Evolutionary conservation across 1,140 invertebrate genomes (phyloP).

Genomic region (Gryon sp.): DNA sequence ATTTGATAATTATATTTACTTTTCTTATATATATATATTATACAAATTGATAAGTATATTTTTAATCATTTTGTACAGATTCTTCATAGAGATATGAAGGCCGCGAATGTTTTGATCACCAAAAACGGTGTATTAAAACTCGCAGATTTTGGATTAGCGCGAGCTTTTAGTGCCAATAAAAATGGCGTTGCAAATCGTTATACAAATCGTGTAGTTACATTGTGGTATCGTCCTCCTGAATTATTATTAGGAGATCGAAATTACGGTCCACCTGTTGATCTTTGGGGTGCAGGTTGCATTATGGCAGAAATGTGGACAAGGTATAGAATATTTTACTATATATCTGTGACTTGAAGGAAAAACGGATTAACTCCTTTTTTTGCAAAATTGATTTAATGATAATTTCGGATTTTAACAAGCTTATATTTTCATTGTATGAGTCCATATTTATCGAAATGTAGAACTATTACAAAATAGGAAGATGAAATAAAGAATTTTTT

Average conservation of each 20-base stretch:
- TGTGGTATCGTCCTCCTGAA: constrained; percentile 97
- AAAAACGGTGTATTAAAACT: constrained; percentile 96
- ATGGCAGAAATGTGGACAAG: constrained; percentile 99
- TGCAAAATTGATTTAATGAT: no score
- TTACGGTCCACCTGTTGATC: constrained; percentile 97
- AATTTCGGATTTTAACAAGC: no score
- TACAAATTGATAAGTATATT: constrained; percentile 10
- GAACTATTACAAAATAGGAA: no score
- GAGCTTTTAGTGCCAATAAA: constrained; percentile 95
- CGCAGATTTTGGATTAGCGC: constrained; percentile 95
- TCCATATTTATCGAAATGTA: no score
- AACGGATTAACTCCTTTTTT: no score
- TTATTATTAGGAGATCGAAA: constrained; percentile 94
- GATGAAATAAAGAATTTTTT: no score
- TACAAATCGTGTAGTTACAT: constrained; percentile 98
- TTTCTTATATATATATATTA: background rate
- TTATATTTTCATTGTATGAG: no score
- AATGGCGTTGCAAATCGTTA: constrained; percentile 93
- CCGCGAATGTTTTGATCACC: constrained; percentile 98
- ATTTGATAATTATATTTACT: background rate
- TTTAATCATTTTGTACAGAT: constrained; percentile 80
- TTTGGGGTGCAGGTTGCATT: constrained; percentile 99
- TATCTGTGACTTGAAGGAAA: no score
- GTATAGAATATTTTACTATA: no score
- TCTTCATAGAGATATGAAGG: constrained; percentile 98